Conservation (phyloP, 2,797 vertebrate genomes). For the Sebastes minor region DNA sequence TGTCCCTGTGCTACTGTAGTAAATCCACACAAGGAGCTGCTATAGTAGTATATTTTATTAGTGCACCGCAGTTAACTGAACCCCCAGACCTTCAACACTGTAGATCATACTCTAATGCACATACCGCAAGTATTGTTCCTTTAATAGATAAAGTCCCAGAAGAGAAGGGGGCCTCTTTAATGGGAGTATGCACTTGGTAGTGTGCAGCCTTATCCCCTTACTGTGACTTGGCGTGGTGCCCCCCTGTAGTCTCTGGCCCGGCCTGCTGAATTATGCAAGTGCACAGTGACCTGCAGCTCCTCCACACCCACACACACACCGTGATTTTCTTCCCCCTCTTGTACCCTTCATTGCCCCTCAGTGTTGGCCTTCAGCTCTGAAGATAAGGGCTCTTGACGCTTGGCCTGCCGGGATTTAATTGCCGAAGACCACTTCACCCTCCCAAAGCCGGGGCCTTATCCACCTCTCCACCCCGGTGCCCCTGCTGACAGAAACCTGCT, state of each 20-base stretch:
- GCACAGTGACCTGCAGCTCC: slow-evolving; percentile 40
- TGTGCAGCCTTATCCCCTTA: slow-evolving; percentile 52
- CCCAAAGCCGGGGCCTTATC: slow-evolving; percentile 53
- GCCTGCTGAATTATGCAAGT: slow-evolving; percentile 54
- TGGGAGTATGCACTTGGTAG: slow-evolving; percentile 39
- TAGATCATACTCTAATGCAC: slow-evolving; percentile 51
- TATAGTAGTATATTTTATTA: not conserved
- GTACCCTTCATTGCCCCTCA: slow-evolving; percentile 44
- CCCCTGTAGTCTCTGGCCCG: slow-evolving; percentile 14
- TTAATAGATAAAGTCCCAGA: slow-evolving; percentile 45
- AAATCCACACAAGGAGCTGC: slow-evolving; percentile 7
- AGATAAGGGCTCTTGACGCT: slow-evolving; percentile 75
- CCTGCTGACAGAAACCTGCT: slow-evolving; percentile 63
- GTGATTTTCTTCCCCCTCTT: slow-evolving; percentile 25
- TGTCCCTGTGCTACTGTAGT: slow-evolving; percentile 15
- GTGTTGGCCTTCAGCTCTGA: slow-evolving; percentile 64
- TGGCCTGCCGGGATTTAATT: slow-evolving; percentile 73
- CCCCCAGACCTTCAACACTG: not conserved
- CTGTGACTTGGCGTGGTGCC: slow-evolving; percentile 47
- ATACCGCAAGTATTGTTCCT: slow-evolving; percentile 36
- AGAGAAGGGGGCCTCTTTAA: slow-evolving; percentile 48
- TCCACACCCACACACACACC: slow-evolving; percentile 7
- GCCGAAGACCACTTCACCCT: slow-evolving; percentile 60
- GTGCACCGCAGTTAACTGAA: not conserved
- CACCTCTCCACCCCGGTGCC: slow-evolving; percentile 41